Conservation (phyloP, 1,140 invertebrate genomes). For the Lordiphosa mommai region DNA sequence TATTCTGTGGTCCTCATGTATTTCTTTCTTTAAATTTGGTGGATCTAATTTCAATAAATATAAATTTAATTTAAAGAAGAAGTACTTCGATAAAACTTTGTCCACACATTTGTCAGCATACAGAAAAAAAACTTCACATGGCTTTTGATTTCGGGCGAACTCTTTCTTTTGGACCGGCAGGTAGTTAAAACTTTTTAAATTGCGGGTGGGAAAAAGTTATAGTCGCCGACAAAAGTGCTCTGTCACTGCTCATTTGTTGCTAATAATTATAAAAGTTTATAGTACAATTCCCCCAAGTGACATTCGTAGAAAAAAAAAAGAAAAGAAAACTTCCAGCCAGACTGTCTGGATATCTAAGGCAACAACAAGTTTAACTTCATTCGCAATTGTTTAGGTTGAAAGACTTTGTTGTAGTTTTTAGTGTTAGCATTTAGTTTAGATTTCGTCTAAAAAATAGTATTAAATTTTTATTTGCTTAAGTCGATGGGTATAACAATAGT, state of each 20-base stretch:
- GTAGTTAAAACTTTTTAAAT: conserved; percentile 76
- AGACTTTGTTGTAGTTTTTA: conserved; percentile 44
- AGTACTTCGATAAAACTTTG: conserved; percentile 6
- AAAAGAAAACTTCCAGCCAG: conserved; percentile 20
- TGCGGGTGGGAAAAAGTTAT: conserved; percentile 62
- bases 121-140: conserved; percentile 24
- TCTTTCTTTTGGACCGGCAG: conserved; percentile 56
- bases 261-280: conserved; percentile 76
- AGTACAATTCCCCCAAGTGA: conserved; percentile 43
- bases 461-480: conserved; percentile 69
- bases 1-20: too few species aligned
- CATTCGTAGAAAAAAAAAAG: conserved; percentile 42
- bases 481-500: conserved; percentile 55
- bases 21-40: too few species aligned
- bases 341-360: conserved; percentile 10
- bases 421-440: conserved; percentile 36
- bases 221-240: conserved; percentile 57
- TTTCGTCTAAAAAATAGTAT: conserved; percentile 51
- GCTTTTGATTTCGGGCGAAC: conserved; percentile 47
- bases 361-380: conserved; percentile 37
- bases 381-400: conserved; percentile 59
- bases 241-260: conserved; percentile 77
- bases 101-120: not conserved
- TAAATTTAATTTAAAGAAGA: too few species aligned
- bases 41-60: too few species aligned